Evolutionary conservation across 2,797 vertebrate genomes (phyloP).

Genomic region (Arctocebus calabarensis): DNA sequence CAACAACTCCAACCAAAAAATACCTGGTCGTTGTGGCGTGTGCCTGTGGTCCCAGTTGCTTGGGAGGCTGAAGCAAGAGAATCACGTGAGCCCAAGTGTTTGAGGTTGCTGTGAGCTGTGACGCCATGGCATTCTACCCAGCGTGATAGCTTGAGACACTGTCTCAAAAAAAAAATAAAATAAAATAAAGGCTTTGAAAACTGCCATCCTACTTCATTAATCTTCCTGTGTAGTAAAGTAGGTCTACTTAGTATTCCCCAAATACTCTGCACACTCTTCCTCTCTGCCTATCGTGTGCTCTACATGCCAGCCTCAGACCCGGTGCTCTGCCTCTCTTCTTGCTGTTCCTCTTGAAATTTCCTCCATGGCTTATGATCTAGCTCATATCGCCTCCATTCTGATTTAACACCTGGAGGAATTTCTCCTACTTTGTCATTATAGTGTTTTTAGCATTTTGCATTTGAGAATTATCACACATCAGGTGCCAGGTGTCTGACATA

Average conservation of each 20-base stretch:
- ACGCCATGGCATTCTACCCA: no score
- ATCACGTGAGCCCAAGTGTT: no score
- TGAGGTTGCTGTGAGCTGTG: no score
- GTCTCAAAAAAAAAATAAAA: no score
- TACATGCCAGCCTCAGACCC: background rate
- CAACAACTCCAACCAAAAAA: no score
- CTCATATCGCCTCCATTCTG: background rate
- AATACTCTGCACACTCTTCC: background rate
- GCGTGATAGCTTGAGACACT: no score
- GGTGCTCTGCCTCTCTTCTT: background rate
- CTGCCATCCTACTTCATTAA: background rate
- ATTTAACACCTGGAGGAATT: background rate
- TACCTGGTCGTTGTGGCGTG: no score
- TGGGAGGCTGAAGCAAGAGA: no score
- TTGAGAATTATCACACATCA: slow-evolving; percentile 30
- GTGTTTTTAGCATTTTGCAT: background rate
- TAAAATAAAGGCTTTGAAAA: background rate
- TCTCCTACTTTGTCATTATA: background rate
- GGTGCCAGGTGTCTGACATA: slow-evolving; percentile 4
- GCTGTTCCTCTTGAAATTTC: background rate
- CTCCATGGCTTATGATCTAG: background rate
- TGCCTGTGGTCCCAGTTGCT: no score
- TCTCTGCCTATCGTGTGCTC: background rate
- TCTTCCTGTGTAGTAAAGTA: background rate
- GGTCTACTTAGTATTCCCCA: background rate